phyloP scores from a whole-genome alignment of 1,140 invertebrate species.

The Pseudachorutes palmiensis region DNA sequence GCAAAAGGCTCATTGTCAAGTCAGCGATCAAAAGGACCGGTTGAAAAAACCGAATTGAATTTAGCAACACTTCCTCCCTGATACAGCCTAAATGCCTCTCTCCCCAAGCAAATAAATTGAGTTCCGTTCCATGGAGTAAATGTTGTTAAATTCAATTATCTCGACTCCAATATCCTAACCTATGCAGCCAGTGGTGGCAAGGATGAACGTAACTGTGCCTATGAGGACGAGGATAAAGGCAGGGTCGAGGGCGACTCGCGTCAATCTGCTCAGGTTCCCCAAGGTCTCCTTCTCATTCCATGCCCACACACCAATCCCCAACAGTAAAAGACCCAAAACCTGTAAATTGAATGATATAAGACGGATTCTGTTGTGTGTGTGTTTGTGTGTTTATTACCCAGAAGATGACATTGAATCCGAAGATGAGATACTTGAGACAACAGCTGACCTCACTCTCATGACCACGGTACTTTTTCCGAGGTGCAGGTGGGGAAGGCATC shows the following conservation, averaged over 20 bases:
- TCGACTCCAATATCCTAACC: no score
- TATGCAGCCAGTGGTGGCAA: conserved; percentile 80
- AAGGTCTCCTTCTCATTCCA: conserved; percentile 96
- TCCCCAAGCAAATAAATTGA: no score
- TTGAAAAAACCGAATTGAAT: no score
- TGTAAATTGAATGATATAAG: conserved; percentile 42
- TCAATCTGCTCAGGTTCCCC: conserved; percentile 78
- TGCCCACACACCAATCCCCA: conserved; percentile 89
- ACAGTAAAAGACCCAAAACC: conserved; percentile 73
- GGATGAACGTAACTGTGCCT: conserved; percentile 46
- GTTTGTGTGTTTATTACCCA: conserved; percentile 61
- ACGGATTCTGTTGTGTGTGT: background rate
- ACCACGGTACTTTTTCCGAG: conserved; percentile 58
- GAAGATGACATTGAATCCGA: conserved; percentile 93
- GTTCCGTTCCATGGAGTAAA: no score
- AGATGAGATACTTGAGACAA: conserved; percentile 93
- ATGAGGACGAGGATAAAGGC: conserved; percentile 89
- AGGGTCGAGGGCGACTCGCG: conserved; percentile 81
- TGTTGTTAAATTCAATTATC: no score
- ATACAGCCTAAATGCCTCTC: no score
- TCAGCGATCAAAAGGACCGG: no score
- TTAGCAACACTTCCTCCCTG: no score
- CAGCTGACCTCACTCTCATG: conserved; percentile 91
- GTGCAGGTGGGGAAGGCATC: conserved; percentile 17
- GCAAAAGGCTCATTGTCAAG: no score